These are phyloP conservation scores for Phalloptychus januarius DNA, from an alignment of 2,797 vertebrate genomes.

Conservation along the genomic window DNA sequence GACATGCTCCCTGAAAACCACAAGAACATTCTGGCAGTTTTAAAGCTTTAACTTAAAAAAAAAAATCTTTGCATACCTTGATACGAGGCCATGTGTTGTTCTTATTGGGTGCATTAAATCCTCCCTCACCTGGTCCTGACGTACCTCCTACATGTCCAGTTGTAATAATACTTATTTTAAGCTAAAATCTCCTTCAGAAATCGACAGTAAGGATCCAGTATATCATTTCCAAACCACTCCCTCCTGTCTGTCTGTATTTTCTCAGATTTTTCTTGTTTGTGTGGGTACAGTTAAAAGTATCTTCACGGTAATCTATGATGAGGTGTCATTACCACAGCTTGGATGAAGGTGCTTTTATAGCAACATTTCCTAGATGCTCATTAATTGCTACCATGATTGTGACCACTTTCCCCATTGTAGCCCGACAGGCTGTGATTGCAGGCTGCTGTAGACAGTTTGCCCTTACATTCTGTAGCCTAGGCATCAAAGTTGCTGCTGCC, in stretches of 20 bases:
- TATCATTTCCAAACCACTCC: neutral
- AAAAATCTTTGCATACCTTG: neutral
- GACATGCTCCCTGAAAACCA: neutral
- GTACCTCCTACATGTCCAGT: neutral
- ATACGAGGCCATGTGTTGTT: neutral
- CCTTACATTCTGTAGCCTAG: neutral
- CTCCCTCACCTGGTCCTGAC: neutral
- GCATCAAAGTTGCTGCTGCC: constrained; percentile 2
- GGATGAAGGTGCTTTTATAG: constrained; percentile 1
- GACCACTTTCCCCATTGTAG: constrained; percentile 15
- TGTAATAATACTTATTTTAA: neutral
- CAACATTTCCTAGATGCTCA: constrained; percentile 6
- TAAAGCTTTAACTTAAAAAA: neutral
- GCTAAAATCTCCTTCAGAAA: neutral
- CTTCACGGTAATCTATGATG: neutral
- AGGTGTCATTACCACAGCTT: constrained; percentile 8
- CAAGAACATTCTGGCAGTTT: neutral
- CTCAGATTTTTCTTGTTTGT: constrained; percentile 1
- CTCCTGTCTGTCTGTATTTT: constrained; percentile 4
- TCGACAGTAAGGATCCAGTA: neutral
- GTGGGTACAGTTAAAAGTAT: constrained; percentile 2
- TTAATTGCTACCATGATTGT: constrained; percentile 15
- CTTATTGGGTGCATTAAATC: neutral
- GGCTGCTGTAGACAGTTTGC: neutral
- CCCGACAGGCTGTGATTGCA: constrained; percentile 23